A percentile compares a stretch with the other conserved stretches of the same genome.
Evolutionary conservation across 2,888 invertebrate genomes (phyloP).

Genomic region (Cheilosia vernalis): DNA sequence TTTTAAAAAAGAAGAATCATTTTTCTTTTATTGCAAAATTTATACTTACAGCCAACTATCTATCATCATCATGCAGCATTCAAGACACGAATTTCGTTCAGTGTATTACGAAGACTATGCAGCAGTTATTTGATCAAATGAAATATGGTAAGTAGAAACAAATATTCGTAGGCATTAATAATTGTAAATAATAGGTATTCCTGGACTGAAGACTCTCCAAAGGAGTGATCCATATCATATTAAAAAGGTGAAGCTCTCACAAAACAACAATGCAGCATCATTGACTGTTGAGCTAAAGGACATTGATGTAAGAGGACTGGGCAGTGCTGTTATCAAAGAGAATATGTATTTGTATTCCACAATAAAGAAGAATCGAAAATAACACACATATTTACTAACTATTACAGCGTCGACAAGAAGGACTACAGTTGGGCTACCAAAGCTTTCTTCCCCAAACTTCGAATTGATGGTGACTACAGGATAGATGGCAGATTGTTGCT

Average conservation of each 20-base stretch:
- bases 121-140: slow-evolving; percentile 74
- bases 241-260: slow-evolving; percentile 86
- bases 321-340: slow-evolving; percentile 85
- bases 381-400: not conserved
- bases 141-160: slow-evolving; percentile 53
- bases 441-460: slow-evolving; percentile 86
- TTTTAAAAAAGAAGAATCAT: not conserved
- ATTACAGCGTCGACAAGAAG: slow-evolving; percentile 85
- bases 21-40: not conserved
- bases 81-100: slow-evolving; percentile 55
- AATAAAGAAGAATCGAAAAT: not conserved
- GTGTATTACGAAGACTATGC: slow-evolving; percentile 68
- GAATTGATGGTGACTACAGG: slow-evolving; percentile 88
- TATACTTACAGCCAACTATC: slow-evolving; percentile 67
- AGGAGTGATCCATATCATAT: slow-evolving; percentile 87
- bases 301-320: slow-evolving; percentile 86
- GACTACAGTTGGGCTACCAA: slow-evolving; percentile 87
- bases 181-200: slow-evolving; percentile 67
- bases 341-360: slow-evolving; percentile 84
- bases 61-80: slow-evolving; percentile 63
- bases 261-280: slow-evolving; percentile 87
- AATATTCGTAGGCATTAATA: not conserved
- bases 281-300: slow-evolving; percentile 88
- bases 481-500: slow-evolving; percentile 87
- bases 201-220: slow-evolving; percentile 82